Percentiles rank a stretch among this genome's conserved stretches.
Conservation (phyloP, 2,888 invertebrate species). For the Leptinotarsa peninsularis region DNA sequence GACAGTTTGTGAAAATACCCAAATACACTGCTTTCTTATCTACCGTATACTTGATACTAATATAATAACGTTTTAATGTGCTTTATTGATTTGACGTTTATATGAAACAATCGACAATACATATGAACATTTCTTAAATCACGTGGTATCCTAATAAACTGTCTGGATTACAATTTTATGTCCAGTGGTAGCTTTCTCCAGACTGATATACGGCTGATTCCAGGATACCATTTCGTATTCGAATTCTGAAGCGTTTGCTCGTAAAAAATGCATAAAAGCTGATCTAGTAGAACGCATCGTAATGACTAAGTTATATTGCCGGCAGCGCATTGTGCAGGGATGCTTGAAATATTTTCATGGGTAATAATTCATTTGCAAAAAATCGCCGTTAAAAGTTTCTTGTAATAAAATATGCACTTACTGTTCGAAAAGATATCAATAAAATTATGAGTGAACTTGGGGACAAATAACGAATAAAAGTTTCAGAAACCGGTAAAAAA, state of each 20-base stretch:
- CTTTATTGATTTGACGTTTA: neutral
- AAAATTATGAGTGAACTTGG: conserved; percentile 29
- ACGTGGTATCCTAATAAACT: conserved; percentile 33
- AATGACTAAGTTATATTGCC: conserved; percentile 60
- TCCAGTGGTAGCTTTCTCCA: conserved; percentile 43
- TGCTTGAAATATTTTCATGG: conserved; percentile 54
- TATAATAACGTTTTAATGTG: too few relatives aligned
- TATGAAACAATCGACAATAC: neutral
- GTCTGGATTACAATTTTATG: conserved; percentile 42
- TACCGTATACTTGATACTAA: too few relatives aligned
- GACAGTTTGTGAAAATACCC: too few relatives aligned
- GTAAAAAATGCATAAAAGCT: conserved; percentile 61
- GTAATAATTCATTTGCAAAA: conserved; percentile 45
- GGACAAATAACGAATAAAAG: conserved; percentile 11
- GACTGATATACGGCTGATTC: conserved; percentile 52
- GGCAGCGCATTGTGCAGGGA: conserved; percentile 53
- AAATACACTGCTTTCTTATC: too few relatives aligned
- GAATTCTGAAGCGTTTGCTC: conserved; percentile 55
- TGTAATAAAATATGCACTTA: conserved; percentile 42
- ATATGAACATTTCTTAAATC: neutral
- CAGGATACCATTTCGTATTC: conserved; percentile 52
- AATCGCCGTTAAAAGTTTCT: conserved; percentile 44
- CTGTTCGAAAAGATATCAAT: conserved; percentile 34
- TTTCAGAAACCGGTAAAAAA: too few relatives aligned
- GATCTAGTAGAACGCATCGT: conserved; percentile 61